Base-by-base conservation (phyloP, 1,140 invertebrate genomes). In the Trichonephila clavipes region DNA sequence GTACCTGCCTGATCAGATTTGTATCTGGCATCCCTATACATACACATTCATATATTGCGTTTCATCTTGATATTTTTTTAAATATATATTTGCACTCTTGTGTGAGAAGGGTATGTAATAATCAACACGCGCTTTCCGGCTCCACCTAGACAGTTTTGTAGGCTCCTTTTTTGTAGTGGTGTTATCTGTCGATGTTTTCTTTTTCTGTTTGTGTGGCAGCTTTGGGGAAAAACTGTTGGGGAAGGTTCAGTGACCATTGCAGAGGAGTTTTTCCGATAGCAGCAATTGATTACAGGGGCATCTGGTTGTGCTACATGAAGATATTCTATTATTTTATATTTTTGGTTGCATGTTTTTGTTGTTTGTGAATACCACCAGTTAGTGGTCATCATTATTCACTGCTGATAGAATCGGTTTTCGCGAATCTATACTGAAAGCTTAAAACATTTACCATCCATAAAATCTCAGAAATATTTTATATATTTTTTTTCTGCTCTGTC, bases 131-230 rank as follows among this genome's bases (percentile, higher is more conserved):
- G 88, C 24, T 77, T 18, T 77, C 28, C 16, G 69, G 40, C 69
- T 77, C 69, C 90, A 92, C 90, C 90, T 82, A 92, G 28, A 69
- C 83, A 59, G 61, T 92, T 92, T 86, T 92, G 59, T 58, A 5
- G 34, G 59, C 66, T 24, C 40, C 40, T 92, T 92, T 69, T 72
- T n/a, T 58, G 18, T 10, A 72, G 16, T 66, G 58, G 77, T 83
- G 90, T 51, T 88, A 88, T 88, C 61, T 1, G 86, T 14, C 7
- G n/a, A 24, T 28, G 61, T 28, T 34, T 40, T 88, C 44, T 88
- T 88, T 88, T n/a, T 40, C 18, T 83, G 14, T 83, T 83, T 58
- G 12, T 5, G 3, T 34, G 4, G 69, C 69, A 77, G 28, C 8
- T 28, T 28, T 34, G 34, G 69, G 28, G 69, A 77, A 77, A 51